Percentiles rank a stretch among this genome's conserved stretches.
phyloP scores from a whole-genome alignment of 2,113 vertebrate species.

The Ia io region DNA sequence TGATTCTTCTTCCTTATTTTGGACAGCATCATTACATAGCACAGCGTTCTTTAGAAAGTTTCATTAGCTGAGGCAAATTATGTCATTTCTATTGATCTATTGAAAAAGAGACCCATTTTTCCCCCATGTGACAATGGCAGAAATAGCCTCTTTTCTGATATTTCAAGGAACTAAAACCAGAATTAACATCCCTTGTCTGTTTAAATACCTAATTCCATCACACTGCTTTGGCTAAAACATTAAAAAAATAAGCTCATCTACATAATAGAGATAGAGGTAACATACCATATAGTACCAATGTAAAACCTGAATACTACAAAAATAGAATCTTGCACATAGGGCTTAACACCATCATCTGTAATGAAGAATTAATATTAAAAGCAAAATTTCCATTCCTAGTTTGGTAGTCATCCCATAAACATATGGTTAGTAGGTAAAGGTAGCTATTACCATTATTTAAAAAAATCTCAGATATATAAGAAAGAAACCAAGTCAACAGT shows the following conservation, averaged over 20 bases:
- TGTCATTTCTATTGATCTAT: slow-evolving; percentile 16
- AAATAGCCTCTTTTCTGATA: neutral
- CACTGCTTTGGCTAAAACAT: neutral
- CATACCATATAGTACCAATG: neutral
- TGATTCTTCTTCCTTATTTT: slow-evolving; percentile 35
- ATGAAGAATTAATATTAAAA: slow-evolving; percentile 13
- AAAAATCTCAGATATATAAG: neutral
- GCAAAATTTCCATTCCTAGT: neutral
- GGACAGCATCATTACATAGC: neutral
- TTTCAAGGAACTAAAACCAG: neutral
- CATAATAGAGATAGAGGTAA: neutral
- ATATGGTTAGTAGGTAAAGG: neutral
- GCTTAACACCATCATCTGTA: neutral
- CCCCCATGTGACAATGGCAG: neutral
- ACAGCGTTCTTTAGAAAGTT: neutral
- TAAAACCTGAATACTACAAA: neutral
- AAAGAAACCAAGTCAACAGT: neutral
- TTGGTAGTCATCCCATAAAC: slow-evolving; percentile 5
- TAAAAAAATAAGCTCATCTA: neutral
- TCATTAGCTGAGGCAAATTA: slow-evolving; percentile 22
- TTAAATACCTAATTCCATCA: slow-evolving; percentile 4
- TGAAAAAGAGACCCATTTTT: slow-evolving; percentile 11
- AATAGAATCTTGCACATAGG: neutral
- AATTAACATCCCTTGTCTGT: slow-evolving; percentile 23
- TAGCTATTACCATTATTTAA: neutral